phyloP scores from a whole-genome alignment of 2,113 vertebrate genomes.

The Otus sunia region DNA sequence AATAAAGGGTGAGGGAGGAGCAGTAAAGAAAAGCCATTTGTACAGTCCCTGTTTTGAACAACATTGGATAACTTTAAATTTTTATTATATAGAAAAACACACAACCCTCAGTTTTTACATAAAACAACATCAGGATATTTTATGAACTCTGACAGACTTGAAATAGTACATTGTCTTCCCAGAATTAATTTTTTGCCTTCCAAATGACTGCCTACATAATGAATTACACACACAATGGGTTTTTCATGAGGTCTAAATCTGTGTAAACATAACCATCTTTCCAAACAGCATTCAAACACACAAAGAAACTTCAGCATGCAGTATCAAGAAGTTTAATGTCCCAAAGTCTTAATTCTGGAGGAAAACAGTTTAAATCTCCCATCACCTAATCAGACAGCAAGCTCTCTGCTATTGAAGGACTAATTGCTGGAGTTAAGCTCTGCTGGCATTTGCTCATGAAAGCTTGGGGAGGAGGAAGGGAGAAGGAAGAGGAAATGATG shows the following conservation, averaged over 20 bases:
- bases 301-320: background rate
- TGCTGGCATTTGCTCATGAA: background rate
- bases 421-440: background rate
- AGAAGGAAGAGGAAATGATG: background rate
- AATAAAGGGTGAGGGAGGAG: background rate
- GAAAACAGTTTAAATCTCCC: background rate
- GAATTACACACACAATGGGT: background rate
- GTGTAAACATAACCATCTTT: background rate
- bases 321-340: background rate
- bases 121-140: background rate
- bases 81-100: background rate
- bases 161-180: slow-evolving; percentile 11
- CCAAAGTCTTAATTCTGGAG: background rate
- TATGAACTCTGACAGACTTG: background rate
- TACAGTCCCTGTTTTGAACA: background rate
- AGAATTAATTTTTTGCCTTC: background rate
- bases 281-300: background rate
- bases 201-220: background rate
- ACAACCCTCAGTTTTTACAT: background rate
- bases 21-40: background rate
- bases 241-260: background rate
- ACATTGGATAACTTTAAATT: background rate
- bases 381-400: background rate
- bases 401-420: background rate
- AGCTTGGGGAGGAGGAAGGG: background rate